These are phyloP conservation scores for Rhinopomastus cyanomelas DNA, from an alignment of 2,113 vertebrate genomes.

Conservation along the genomic window DNA sequence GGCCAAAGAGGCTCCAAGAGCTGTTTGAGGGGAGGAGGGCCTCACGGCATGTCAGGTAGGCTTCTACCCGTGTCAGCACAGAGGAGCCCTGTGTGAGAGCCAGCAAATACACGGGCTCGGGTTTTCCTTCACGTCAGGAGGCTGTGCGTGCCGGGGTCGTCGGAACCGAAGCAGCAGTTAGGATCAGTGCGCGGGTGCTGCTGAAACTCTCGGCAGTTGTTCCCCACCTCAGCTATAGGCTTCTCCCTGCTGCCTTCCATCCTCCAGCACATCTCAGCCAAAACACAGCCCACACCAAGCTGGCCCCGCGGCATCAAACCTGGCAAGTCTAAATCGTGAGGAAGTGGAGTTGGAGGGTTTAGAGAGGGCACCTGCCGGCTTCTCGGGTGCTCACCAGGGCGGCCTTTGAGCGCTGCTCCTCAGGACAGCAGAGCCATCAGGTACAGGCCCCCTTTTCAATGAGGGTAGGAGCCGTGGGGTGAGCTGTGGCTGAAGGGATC, in stretches of 20 bases:
- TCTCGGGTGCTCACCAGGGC: background rate
- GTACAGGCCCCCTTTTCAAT: too few species aligned
- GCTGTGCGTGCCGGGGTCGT: background rate
- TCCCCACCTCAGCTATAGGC: background rate
- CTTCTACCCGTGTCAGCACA: background rate
- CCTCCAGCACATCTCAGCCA: background rate
- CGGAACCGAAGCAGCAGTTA: constrained; percentile 21
- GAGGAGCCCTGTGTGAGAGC: background rate
- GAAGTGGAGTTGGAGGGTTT: background rate
- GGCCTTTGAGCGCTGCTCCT: background rate
- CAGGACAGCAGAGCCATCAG: too few species aligned
- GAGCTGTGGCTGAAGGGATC: background rate
- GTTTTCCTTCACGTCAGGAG: constrained; percentile 5
- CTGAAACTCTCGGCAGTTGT: constrained; percentile 15
- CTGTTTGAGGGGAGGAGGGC: background rate
- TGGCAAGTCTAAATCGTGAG: background rate
- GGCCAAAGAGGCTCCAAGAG: background rate
- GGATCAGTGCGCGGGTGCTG: constrained; percentile 27
- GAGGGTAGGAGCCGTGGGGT: background rate
- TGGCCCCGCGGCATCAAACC: background rate
- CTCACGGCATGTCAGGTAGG: background rate
- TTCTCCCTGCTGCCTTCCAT: background rate
- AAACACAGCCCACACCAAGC: constrained; percentile 13
- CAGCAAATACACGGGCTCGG: background rate
- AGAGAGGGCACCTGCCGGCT: background rate